Base-by-base conservation (phyloP, 2,888 invertebrate species). In the Diplazon laetatorius region DNA sequence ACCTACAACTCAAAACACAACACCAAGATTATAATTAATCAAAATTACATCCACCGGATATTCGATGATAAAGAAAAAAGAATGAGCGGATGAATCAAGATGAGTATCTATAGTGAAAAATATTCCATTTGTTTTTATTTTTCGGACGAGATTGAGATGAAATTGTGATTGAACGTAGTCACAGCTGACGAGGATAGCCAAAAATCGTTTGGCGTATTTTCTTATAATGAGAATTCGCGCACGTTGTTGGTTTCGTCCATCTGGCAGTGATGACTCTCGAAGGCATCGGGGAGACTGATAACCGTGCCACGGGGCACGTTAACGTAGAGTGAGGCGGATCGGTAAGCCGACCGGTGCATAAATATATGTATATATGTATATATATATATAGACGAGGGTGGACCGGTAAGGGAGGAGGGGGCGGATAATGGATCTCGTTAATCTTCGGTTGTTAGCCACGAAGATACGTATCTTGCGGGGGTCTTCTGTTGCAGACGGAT, bases 371-470 rank as follows among this genome's bases (percentile, higher is more conserved):
- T n/a, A n/a, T n/a, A n/a, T n/a, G n/a, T n/a, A n/a, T n/a, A n/a
- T n/a, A n/a, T n/a, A n/a, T n/a, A n/a, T n/a, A n/a, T n/a, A n/a
- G 83, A 83, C 83, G 82, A 82, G 84, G 83, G 83, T 85, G 86
- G 84, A 85, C 83, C n/a, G n/a, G n/a, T n/a, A n/a, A n/a, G n/a
- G n/a, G n/a, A n/a, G 30, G 30, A 6, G 30, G 84, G 63, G 66
- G 76, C 76, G 85, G 86, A 84, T 89, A 88, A 89, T 89, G 87
- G 86, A 83, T 87, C 88, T 89, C 89, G 88, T 90, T 89, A 88
- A 90, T 90, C 89, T 89, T 87, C 80, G 84, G 85, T 86, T 87
- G 87, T 88, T 88, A 87, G 86, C 85, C 86, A 85, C 85, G 78
- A 82, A 86, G 89, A 89, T 89, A 86, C 86, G 83, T 85, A 90